phyloP scores from a whole-genome alignment of 2,888 invertebrate species.

The Gymnosoma rotundatum region DNA sequence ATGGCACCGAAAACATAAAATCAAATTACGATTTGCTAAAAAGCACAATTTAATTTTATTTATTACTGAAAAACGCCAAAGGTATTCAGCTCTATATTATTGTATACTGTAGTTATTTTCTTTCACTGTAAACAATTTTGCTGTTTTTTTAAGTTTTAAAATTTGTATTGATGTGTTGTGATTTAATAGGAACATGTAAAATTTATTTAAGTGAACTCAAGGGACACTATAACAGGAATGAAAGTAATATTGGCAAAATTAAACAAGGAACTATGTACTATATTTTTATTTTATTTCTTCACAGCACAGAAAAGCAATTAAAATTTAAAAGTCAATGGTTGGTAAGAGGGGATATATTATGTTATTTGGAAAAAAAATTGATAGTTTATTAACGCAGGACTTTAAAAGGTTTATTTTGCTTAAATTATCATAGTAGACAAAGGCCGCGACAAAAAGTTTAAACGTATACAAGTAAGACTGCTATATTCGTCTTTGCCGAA shows the following conservation, averaged over 20 bases:
- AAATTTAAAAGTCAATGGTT: not conserved
- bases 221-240: slow-evolving; percentile 33
- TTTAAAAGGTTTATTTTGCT: too few relatives aligned
- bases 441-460: too few relatives aligned
- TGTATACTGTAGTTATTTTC: slow-evolving; percentile 25
- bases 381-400: too few relatives aligned
- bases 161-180: slow-evolving; percentile 65
- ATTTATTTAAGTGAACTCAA: slow-evolving; percentile 60
- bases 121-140: slow-evolving; percentile 19
- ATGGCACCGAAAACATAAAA: slow-evolving; percentile 37
- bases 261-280: slow-evolving; percentile 8
- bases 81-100: slow-evolving; percentile 61
- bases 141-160: slow-evolving; percentile 13
- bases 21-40: slow-evolving; percentile 12
- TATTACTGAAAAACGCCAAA: slow-evolving; percentile 42
- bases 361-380: too few relatives aligned
- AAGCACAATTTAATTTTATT: slow-evolving; percentile 53
- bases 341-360: not conserved
- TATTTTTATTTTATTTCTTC: not conserved
- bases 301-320: not conserved
- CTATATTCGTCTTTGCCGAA: too few relatives aligned
- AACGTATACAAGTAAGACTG: too few relatives aligned
- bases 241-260: slow-evolving; percentile 30
- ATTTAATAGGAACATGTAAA: slow-evolving; percentile 61
- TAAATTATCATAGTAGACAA: too few relatives aligned